Evolutionary conservation across 2,797 vertebrate species (phyloP).

Genomic region (Trichosurus vulpecula): DNA sequence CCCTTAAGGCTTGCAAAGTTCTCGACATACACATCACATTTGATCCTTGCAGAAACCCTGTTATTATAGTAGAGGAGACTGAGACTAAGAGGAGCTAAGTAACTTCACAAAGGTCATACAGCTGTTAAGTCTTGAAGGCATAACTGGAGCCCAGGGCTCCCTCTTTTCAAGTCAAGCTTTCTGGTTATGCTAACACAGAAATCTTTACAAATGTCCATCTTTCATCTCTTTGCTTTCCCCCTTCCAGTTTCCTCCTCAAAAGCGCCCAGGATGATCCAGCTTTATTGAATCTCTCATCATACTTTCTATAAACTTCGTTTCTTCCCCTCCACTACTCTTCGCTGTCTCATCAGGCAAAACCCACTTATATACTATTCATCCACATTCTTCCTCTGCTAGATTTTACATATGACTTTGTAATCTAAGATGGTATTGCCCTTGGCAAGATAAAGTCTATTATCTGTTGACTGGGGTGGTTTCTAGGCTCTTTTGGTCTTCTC

Average conservation of each 20-base stretch:
- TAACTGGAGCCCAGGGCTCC: background rate
- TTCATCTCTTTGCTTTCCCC: background rate
- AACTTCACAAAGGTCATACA: background rate
- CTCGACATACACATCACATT: background rate
- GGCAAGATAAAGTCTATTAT: background rate
- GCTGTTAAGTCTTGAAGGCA: background rate
- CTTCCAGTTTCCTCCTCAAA: background rate
- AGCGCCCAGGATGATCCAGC: background rate
- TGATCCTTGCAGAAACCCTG: background rate
- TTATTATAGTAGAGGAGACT: background rate
- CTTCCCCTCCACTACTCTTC: background rate
- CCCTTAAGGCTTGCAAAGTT: background rate
- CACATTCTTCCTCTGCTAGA: background rate
- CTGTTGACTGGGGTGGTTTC: background rate
- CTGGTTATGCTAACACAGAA: background rate
- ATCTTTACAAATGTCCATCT: background rate
- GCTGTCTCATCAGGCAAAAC: background rate
- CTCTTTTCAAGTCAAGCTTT: background rate
- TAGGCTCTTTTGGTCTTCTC: background rate
- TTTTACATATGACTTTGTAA: background rate
- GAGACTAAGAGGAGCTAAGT: background rate
- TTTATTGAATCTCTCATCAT: background rate
- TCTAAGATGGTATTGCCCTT: background rate
- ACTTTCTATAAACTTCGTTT: background rate
- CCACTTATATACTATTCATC: background rate